Base-by-base conservation (phyloP, 2,113 vertebrate genomes). In the Peucedramus taeniatus region DNA sequence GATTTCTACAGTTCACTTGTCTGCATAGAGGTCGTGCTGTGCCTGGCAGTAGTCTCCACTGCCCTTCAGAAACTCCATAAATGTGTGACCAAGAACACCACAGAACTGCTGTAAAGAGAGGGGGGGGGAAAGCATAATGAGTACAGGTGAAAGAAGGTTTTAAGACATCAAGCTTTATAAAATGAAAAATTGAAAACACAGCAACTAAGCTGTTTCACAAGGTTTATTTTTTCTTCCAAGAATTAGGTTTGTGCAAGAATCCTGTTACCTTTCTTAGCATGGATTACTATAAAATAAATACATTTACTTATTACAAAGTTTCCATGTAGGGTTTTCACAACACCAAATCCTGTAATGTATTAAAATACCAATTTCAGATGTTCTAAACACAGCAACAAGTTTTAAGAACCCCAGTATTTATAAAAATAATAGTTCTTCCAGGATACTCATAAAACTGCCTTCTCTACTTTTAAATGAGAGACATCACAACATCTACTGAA, bases 41-140 rank as follows among this genome's bases (percentile, higher is more conserved):
- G 99, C 99, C 99, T 99, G 99, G 99, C 99, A 99, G 99, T 99
- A 99, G 98, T 99, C 99, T 98, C 99, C 99, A 99, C 99, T 99
- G 99, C 99, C 99, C 99, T 99, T 99, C 99, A 99, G 99, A 99
- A 99, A 99, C 99, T 99, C 99, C 99, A 99, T 99, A 99, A 99
- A 99, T 99, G 99, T 99, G 99, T 99, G 99, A 99, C 99, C 99
- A 98, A 99, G 99, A 99, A 99, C 99, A 99, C 99, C 99, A 99
- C 99, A 99, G 99, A 99, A 99, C 99, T 99, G 99, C 99, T 99
- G 99, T 97, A 98, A 95, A 97, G 92, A 97, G 83, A 72, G 9
- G 8, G 20, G 7, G 3, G 7, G 2, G 63, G 45, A 39, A 85
- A 31, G 5, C 13, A 47, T 6, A 56, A 57, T 96, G 21, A 97